A percentile compares a stretch with the other conserved stretches of the same genome.
These are phyloP conservation scores for Autographa gamma DNA, from an alignment of 2,888 invertebrate genomes.

Conservation along the genomic window DNA sequence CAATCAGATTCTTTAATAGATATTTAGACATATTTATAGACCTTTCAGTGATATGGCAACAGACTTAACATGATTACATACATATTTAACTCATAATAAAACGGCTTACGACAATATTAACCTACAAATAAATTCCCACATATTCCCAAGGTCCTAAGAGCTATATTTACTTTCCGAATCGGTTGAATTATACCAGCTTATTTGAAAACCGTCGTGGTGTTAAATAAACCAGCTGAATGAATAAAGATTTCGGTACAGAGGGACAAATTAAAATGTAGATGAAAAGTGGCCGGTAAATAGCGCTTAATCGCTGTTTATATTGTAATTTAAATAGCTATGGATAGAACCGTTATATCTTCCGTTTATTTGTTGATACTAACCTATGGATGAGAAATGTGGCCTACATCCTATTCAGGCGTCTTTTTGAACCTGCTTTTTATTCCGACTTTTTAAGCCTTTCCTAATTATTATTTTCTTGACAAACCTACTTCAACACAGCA, in stretches of 20 bases:
- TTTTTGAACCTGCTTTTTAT: no score
- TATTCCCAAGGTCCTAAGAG: slow-evolving; percentile 29
- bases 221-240: slow-evolving; percentile 44
- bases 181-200: slow-evolving; percentile 41
- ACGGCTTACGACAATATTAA: slow-evolving; percentile 10
- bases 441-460: no score
- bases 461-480: no score
- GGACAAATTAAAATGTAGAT: slow-evolving; percentile 36
- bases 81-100: background rate
- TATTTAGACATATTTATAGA: no score
- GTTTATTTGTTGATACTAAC: no score
- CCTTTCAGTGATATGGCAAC: background rate
- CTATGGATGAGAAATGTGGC: no score
- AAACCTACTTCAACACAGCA: no score
- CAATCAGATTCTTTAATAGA: no score
- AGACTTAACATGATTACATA: background rate
- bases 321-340: background rate
- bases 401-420: no score
- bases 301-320: slow-evolving; percentile 18
- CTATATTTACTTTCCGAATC: slow-evolving; percentile 47
- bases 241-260: slow-evolving; percentile 25
- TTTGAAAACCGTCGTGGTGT: slow-evolving; percentile 48
- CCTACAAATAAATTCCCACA: slow-evolving; percentile 42
- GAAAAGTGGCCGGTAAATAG: slow-evolving; percentile 28
- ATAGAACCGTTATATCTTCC: background rate